Evolutionary conservation across 2,113 vertebrate genomes (phyloP).

Genomic region (Bolborhynchus lineola): DNA sequence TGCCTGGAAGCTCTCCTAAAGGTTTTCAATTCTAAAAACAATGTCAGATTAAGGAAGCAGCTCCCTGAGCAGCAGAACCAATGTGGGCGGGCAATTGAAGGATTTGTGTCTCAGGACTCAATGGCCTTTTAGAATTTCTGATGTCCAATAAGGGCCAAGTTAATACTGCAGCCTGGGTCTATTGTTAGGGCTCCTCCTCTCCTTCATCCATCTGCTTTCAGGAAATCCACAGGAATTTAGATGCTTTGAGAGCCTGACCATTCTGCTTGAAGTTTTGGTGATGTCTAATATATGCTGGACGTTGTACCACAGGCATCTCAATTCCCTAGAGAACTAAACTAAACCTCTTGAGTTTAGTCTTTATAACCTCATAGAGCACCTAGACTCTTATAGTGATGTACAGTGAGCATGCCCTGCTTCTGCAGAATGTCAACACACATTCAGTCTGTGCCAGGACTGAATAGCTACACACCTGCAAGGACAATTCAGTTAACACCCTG

Average conservation of each 20-base stretch:
- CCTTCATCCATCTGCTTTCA: neutral
- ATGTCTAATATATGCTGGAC: neutral
- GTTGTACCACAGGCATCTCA: neutral
- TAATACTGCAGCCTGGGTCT: neutral
- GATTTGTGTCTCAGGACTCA: neutral
- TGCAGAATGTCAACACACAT: neutral
- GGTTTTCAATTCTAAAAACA: slow-evolving; percentile 27
- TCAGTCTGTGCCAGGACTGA: neutral
- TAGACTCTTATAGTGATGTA: neutral
- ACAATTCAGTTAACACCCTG: neutral
- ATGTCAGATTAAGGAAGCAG: neutral
- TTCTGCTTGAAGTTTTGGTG: neutral
- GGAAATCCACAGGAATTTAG: neutral
- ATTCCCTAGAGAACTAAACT: neutral
- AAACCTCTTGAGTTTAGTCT: neutral
- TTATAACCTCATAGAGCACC: neutral
- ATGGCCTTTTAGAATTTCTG: neutral
- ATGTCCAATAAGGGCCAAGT: neutral
- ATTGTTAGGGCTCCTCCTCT: neutral
- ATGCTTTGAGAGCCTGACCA: neutral
- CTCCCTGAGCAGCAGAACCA: neutral
- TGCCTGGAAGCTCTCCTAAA: slow-evolving; percentile 19
- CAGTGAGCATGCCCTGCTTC: neutral
- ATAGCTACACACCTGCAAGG: neutral
- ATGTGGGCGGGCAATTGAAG: neutral